Evolutionary conservation across 2,113 vertebrate genomes (phyloP).

Genomic region (Brachionichthys hirsutus): DNA sequence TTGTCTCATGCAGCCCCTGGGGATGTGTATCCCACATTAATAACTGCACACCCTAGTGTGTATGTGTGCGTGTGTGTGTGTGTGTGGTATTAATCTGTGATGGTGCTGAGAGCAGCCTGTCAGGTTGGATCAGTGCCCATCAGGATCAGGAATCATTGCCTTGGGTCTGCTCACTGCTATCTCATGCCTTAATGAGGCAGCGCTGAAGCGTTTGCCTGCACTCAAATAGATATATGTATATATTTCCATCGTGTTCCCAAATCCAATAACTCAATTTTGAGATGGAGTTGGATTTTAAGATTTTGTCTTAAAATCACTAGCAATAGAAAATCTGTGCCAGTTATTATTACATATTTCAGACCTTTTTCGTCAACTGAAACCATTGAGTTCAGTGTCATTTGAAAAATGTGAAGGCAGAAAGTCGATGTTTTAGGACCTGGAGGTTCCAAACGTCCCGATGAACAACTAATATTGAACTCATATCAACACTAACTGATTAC

Average conservation of each 20-base stretch:
- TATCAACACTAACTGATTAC: too few relatives aligned
- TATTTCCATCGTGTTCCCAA: slow-evolving; percentile 2
- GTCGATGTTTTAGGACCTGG: too few relatives aligned
- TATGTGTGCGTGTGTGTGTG: slow-evolving; percentile 25
- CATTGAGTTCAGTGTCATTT: too few relatives aligned
- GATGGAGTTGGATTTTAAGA: slow-evolving; percentile 4
- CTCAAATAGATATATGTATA: slow-evolving; percentile 7
- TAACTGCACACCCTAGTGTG: slow-evolving; percentile 38
- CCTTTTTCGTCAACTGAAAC: too few relatives aligned
- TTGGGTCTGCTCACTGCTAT: slow-evolving; percentile 46
- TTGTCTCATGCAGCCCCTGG: slow-evolving; percentile 40
- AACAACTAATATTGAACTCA: too few relatives aligned
- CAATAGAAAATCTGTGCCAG: slow-evolving; percentile 10
- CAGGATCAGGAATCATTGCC: slow-evolving; percentile 67
- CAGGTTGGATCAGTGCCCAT: slow-evolving; percentile 67
- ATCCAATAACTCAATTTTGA: neutral
- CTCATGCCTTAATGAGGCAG: slow-evolving; percentile 53
- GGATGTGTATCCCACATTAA: slow-evolving; percentile 30
- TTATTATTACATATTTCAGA: neutral
- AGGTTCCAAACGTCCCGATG: too few relatives aligned
- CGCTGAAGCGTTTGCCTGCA: slow-evolving; percentile 27
- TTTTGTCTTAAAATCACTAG: slow-evolving; percentile 9
- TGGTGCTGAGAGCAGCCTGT: slow-evolving; percentile 61
- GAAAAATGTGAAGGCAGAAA: too few relatives aligned
- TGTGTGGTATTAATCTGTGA: slow-evolving; percentile 43